Conservation (phyloP, 1,140 invertebrate species). For the Zaprionus davidi region DNA sequence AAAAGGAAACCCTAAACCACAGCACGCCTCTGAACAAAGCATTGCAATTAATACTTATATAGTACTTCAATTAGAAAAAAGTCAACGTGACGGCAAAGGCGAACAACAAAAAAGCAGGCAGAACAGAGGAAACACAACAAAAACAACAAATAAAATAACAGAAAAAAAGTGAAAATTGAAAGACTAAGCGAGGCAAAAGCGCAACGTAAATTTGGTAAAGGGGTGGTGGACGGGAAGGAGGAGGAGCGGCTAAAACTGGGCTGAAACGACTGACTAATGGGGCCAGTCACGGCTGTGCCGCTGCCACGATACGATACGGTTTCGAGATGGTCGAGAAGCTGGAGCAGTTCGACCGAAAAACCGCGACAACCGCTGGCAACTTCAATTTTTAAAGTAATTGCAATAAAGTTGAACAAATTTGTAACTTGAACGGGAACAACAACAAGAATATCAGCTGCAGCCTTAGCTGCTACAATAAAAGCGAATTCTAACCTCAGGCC, state of each 20-base stretch:
- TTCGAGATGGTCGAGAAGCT: conserved; percentile 2
- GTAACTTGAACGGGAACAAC: conserved; percentile 32
- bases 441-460: conserved; percentile 1
- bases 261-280: conserved; percentile 57
- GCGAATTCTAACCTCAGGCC: conserved; percentile 65
- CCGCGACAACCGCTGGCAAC: conserved; percentile 72
- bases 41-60: conserved; percentile 78
- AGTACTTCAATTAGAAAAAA: conserved; percentile 68
- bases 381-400: conserved; percentile 83
- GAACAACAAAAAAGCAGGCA: conserved; percentile 10
- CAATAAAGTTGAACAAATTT: conserved; percentile 77
- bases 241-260: conserved; percentile 23
- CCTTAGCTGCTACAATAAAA: conserved; percentile 9
- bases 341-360: conserved; percentile 37
- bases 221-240: not conserved
- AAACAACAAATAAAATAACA: conserved; percentile 14
- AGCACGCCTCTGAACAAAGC: conserved; percentile 64
- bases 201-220: conserved; percentile 27
- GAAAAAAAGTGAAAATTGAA: conserved; percentile 78
- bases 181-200: conserved; percentile 52
- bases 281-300: conserved; percentile 54
- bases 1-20: conserved; percentile 50
- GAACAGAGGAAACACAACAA: conserved; percentile 18
- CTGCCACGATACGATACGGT: conserved; percentile 24
- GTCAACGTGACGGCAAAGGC: conserved; percentile 51